Evolutionary conservation across 2,113 vertebrate genomes (phyloP), one percentile per base, ranked within the genome.

Genomic region (Callaeas wilsoni): DNA sequence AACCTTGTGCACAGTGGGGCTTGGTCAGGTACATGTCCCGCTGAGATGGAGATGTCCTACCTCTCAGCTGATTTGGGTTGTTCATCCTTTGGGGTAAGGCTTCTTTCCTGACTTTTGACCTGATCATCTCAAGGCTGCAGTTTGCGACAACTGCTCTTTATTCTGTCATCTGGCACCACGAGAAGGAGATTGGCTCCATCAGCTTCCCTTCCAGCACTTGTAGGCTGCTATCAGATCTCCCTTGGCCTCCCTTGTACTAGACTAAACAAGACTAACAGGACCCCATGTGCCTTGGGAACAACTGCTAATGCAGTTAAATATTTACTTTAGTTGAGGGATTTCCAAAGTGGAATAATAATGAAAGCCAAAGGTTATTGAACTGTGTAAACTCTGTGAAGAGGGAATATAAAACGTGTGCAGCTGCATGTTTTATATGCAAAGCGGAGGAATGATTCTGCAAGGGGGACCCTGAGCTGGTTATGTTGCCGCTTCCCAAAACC

Each of bases 221-320:
- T 50, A 89, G 50, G 30, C 56, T 50, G 33, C 92, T 80, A 57
- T 80, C 68, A 84, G 71, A 77, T 77, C 59, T 49, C 64, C 33
- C 42, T 49, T 88, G 71, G 83, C 83, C 71, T 85, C 41, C 86
- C 32, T 35, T 73, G 22, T 65, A 69, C 67, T 76, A 83, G 79
- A 80, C 71, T 94, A 86, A 93, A 94, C 88, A 93, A 90, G 87
- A 37, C 63, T 49, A 87, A 85, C 63, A 73, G 83, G 42, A 85
- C 75, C 50, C 85, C 32, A 30, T 93, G 63, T 80, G 59, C 83
- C 63, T 86, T 67, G 69, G 91, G 78, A 94, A 27, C n/a, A 89
- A 95, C 81, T 85, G 41, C 78, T 93, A 91, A 82, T 80, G 81
- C 87, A 85, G 84, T 96, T 96, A 96, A 96, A 95, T 96, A 96